A percentile compares a stretch with the other conserved stretches of the same genome.
These are phyloP conservation scores for Gambusia holbrooki DNA, from an alignment of 2,113 vertebrate genomes.

Conservation along the genomic window DNA sequence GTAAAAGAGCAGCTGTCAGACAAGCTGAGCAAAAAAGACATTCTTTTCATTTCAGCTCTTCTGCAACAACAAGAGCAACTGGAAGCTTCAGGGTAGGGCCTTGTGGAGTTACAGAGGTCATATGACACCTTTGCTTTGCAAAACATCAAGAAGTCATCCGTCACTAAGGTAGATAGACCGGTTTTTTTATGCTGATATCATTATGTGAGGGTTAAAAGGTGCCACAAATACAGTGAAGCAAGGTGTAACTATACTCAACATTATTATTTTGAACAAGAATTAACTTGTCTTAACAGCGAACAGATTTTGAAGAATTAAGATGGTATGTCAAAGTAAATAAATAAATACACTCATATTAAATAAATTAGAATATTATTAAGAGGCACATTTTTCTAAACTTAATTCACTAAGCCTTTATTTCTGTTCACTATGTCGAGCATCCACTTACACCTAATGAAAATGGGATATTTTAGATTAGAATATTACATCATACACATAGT, in stretches of 20 bases:
- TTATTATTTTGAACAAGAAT: not conserved
- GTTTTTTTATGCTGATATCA: conserved; percentile 27
- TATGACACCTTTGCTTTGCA: not conserved
- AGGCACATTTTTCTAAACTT: not conserved
- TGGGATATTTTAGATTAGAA: not conserved
- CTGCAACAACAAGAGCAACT: not conserved
- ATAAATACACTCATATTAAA: not conserved
- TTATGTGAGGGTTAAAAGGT: not conserved
- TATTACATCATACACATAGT: not conserved
- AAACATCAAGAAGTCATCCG: not conserved
- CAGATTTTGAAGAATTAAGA: too few relatives aligned
- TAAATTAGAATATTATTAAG: not conserved
- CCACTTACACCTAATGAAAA: not conserved
- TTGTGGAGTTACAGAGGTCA: not conserved
- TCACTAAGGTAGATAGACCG: not conserved
- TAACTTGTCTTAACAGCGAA: too few relatives aligned
- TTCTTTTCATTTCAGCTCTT: not conserved
- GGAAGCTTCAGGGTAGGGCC: not conserved
- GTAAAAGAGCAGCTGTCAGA: not conserved
- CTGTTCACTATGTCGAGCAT: not conserved
- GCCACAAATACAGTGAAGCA: not conserved
- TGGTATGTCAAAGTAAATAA: not conserved
- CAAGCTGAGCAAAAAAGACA: not conserved
- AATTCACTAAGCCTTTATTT: not conserved
- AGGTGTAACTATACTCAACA: not conserved